phyloP scores from a whole-genome alignment of 2,888 invertebrate species.

The Drosophila testacea region DNA sequence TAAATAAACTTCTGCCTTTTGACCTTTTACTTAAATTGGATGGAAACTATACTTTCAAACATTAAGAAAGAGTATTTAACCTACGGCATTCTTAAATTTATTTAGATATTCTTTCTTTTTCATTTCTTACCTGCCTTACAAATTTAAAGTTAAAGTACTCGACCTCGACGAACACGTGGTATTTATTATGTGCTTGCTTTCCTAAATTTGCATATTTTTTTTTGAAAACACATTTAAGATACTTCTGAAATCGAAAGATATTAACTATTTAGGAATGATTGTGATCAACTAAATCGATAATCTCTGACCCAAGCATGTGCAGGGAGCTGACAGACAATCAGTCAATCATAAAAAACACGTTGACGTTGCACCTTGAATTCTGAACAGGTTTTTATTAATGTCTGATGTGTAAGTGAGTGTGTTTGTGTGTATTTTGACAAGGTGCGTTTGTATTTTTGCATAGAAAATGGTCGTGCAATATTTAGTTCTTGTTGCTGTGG shows the following conservation, averaged over 20 bases:
- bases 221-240: neutral
- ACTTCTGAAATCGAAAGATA: neutral
- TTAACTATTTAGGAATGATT: neutral
- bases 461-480: constrained; percentile 36
- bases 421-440: constrained; percentile 18
- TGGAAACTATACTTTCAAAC: too few relatives aligned
- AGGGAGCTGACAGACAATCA: constrained; percentile 1
- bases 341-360: constrained; percentile 30
- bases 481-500: constrained; percentile 70
- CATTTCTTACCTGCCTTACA: neutral
- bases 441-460: constrained; percentile 31
- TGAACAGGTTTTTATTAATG: constrained; percentile 36
- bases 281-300: constrained; percentile 1
- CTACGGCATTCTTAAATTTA: neutral
- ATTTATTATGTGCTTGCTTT: neutral
- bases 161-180: neutral
- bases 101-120: neutral
- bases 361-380: constrained; percentile 43
- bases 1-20: too few relatives aligned
- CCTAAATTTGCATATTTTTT: neutral
- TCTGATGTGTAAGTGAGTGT: constrained; percentile 22
- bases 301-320: constrained; percentile 7
- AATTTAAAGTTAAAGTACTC: neutral
- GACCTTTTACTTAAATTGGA: too few relatives aligned
- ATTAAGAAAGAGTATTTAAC: neutral